A percentile compares a stretch with the other conserved stretches of the same genome.
These are phyloP conservation scores for Belgica antarctica DNA, from an alignment of 2,888 invertebrate genomes.

Conservation along the genomic window DNA sequence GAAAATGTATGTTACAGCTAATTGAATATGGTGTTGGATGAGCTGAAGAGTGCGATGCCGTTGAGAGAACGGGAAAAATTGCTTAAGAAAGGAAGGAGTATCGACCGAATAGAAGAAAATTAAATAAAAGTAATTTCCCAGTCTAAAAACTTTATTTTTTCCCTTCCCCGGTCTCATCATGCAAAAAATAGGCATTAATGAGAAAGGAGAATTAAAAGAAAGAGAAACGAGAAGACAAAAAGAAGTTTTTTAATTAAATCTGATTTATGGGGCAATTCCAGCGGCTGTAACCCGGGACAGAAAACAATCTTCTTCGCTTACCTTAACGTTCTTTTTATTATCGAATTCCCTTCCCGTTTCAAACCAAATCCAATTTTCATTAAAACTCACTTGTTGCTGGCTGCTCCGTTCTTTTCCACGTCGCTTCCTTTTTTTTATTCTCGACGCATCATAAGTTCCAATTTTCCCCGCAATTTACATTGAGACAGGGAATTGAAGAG, in stretches of 20 bases:
- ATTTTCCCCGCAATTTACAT: slow-evolving; percentile 41
- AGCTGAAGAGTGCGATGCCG: not conserved
- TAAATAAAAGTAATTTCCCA: slow-evolving; percentile 41
- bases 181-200: slow-evolving; percentile 4
- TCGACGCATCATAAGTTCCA: slow-evolving; percentile 41
- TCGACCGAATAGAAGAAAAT: slow-evolving; percentile 25
- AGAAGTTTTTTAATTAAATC: slow-evolving; percentile 41
- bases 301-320: too few species aligned
- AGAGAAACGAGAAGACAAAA: slow-evolving; percentile 21
- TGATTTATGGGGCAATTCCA: slow-evolving; percentile 34
- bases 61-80: too few species aligned
- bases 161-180: not conserved
- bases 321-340: too few species aligned
- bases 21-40: too few species aligned
- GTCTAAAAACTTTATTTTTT: slow-evolving; percentile 33
- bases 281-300: too few species aligned
- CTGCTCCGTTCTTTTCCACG: not conserved
- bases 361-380: slow-evolving; percentile 22
- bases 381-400: slow-evolving; percentile 37
- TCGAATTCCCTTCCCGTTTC: not conserved
- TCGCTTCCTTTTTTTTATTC: too few species aligned
- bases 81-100: slow-evolving; percentile 12
- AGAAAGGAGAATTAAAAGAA: slow-evolving; percentile 17
- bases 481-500: not conserved
- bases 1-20: too few species aligned